Base-by-base conservation (phyloP, 2,797 vertebrate species). In the Anabacerthia variegaticeps region DNA sequence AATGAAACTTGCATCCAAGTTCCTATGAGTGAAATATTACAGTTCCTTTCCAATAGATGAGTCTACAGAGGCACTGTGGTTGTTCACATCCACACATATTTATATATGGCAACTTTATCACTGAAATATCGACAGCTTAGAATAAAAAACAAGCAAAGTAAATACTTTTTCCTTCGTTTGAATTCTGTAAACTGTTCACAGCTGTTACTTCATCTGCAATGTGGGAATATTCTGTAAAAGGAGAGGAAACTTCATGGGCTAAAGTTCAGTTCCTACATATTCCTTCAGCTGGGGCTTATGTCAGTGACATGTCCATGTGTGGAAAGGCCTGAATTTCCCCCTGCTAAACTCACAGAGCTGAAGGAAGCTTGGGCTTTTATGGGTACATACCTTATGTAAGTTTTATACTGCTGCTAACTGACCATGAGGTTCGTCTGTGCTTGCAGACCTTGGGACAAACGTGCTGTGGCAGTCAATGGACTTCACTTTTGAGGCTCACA, bases 81-180 rank as follows among this genome's bases (percentile, higher is more conserved):
- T 74, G n/a, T 55, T 92, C 68, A 43, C 28, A 67, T 93, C 89
- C 93, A 83, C 86, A 82, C 43, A 5, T 69, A 68, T 69, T 79
- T 92, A 69, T 74, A 52, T 46, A 62, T 88, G 76, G 80, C 89
- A 92, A 49, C 34, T 96, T 95, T 92, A 88, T 84, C 77, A 88
- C 5, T 46, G 51, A 91, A 91, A 56, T 74, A 95, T 80, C 95
- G 90, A 80, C 75, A 91, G 44, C 46, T 91, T 43, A 72, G 78
- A 84, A 90, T 89, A 37, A 88, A 89, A 88, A 88, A 85, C 87
- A 89, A 92, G 63, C 58, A 43, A 69, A 68, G 65, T 73, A 92
- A 92, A 86, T 85, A 89, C 3, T 2, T 92, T 65, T 81, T 13
- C 54, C n/a, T 92, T 93, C 19, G 0, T 83, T 89, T 93, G 75